Evolutionary conservation across 1,140 invertebrate genomes (phyloP).

Genomic region (Vollenhovia emeryi): DNA sequence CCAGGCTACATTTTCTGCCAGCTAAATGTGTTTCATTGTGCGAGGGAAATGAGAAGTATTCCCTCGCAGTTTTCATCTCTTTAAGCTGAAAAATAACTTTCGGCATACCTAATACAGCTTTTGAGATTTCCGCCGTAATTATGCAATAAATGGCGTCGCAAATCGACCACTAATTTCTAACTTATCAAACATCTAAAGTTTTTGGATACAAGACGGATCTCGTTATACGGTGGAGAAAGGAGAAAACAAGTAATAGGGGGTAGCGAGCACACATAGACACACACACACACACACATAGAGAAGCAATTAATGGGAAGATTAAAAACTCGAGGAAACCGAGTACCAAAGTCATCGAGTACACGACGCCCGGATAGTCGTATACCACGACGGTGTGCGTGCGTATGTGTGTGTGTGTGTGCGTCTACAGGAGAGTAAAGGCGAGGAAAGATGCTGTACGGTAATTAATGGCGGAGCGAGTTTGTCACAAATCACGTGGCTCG

Average conservation of each 20-base stretch:
- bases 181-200: background rate
- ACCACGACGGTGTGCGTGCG: background rate
- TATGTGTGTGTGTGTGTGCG: slow-evolving; percentile 26
- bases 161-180: background rate
- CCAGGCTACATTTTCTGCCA: background rate
- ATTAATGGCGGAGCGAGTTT: slow-evolving; percentile 81
- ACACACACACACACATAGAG: background rate
- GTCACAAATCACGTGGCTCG: slow-evolving; percentile 82
- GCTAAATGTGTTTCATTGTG: background rate
- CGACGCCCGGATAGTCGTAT: slow-evolving; percentile 28
- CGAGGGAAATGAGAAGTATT: background rate
- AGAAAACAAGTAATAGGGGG: slow-evolving; percentile 5
- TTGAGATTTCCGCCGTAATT: background rate
- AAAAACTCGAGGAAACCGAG: slow-evolving; percentile 67
- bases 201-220: slow-evolving; percentile 13
- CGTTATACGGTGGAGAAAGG: background rate
- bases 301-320: slow-evolving; percentile 76
- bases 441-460: slow-evolving; percentile 82
- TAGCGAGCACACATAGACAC: background rate
- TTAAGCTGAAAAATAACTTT: background rate
- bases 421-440: slow-evolving; percentile 73
- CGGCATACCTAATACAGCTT: background rate
- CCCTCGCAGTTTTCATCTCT: background rate
- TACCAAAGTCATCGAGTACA: slow-evolving; percentile 44
- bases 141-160: background rate